These are phyloP conservation scores for Lucilia cuprina DNA, from an alignment of 1,140 invertebrate genomes.

Conservation along the genomic window DNA sequence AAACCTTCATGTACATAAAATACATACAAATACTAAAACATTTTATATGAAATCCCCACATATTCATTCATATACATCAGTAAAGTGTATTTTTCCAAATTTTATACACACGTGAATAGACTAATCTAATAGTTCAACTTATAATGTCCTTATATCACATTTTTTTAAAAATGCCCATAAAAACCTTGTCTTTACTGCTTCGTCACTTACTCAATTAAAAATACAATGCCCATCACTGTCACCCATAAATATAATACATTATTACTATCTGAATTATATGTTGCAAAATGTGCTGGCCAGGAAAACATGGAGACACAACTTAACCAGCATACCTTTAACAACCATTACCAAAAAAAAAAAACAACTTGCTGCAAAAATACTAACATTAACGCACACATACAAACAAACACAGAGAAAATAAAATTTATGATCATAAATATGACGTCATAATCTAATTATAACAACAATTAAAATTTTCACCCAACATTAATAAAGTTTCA, in stretches of 20 bases:
- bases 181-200: no score
- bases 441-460: slow-evolving; percentile 18
- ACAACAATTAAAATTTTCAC: not conserved
- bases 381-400: not conserved
- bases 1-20: not conserved
- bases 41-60: not conserved
- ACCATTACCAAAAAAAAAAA: not conserved
- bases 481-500: not conserved
- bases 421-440: slow-evolving; percentile 12
- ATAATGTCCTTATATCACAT: no score
- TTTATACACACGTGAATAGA: no score
- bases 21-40: not conserved
- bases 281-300: not conserved
- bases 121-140: no score
- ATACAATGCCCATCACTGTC: no score
- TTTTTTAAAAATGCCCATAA: no score
- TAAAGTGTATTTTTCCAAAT: no score
- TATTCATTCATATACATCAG: not conserved
- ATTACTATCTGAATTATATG: not conserved
- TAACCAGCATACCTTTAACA: not conserved
- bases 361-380: not conserved
- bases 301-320: not conserved
- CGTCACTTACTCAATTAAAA: no score
- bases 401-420: not conserved
- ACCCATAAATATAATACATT: not conserved